phyloP scores from a whole-genome alignment of 2,113 vertebrate genomes.

The Phaetusa simplex region DNA sequence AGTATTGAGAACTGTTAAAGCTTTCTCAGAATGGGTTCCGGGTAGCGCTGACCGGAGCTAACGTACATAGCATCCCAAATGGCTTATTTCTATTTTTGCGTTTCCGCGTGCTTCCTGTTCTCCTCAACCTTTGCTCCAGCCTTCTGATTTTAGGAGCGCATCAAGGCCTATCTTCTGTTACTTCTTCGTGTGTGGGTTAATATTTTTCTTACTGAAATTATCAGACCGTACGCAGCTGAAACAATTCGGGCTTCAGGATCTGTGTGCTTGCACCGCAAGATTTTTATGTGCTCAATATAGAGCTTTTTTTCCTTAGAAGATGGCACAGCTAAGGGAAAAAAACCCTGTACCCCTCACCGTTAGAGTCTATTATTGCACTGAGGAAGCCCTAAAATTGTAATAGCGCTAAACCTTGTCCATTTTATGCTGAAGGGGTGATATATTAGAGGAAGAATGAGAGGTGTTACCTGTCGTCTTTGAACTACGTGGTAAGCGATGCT shows the following conservation, averaged over 20 bases:
- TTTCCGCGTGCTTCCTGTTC: background rate
- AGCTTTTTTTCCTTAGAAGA: background rate
- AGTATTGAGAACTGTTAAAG: background rate
- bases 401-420: rapidly evolving
- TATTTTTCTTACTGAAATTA: background rate
- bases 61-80: background rate
- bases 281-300: background rate
- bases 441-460: background rate
- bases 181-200: background rate
- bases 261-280: background rate
- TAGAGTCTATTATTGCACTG: background rate
- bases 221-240: background rate
- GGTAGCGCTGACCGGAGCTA: background rate
- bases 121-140: background rate
- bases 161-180: background rate
- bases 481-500: rapidly evolving
- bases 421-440: rapidly evolving
- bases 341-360: background rate
- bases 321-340: background rate
- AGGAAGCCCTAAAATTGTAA: background rate
- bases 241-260: background rate
- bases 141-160: background rate
- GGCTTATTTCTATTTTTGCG: background rate
- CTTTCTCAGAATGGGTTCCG: background rate
- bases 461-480: background rate